Evolutionary conservation across 1,140 invertebrate species (phyloP).

Genomic region (Eciton burchellii): DNA sequence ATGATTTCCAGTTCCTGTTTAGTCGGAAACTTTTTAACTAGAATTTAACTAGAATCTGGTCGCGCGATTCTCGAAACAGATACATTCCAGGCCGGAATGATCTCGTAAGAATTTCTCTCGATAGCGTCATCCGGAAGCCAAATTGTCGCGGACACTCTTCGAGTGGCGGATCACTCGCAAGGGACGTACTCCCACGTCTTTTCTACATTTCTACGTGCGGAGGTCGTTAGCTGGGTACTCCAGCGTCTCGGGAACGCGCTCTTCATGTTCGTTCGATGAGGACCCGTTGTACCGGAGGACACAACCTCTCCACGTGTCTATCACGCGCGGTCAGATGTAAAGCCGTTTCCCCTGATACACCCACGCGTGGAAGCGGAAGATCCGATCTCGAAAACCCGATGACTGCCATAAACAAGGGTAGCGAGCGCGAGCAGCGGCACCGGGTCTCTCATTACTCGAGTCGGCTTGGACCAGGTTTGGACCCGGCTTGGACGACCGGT

Average conservation of each 20-base stretch:
- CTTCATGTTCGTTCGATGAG: slow-evolving; percentile 1
- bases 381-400: slow-evolving; percentile 56
- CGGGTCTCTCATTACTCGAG: slow-evolving; percentile 69
- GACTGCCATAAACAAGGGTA: slow-evolving; percentile 70
- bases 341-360: slow-evolving; percentile 24
- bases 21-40: too few relatives aligned
- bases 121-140: not conserved
- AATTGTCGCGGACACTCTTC: not conserved
- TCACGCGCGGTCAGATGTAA: not conserved
- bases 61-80: not conserved
- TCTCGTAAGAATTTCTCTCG: not conserved
- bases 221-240: not conserved
- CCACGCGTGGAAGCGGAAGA: slow-evolving; percentile 19
- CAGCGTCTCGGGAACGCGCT: not conserved
- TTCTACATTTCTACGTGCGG: not conserved
- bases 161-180: not conserved
- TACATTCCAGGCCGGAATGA: not conserved
- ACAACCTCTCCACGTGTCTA: not conserved
- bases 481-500: slow-evolving; percentile 55
- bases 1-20: too few relatives aligned
- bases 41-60: too few relatives aligned
- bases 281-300: not conserved
- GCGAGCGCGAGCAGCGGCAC: slow-evolving; percentile 60
- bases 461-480: slow-evolving; percentile 39
- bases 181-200: not conserved